Base-by-base conservation (phyloP, 2,888 invertebrate species). In the Zygaena filipendulae region DNA sequence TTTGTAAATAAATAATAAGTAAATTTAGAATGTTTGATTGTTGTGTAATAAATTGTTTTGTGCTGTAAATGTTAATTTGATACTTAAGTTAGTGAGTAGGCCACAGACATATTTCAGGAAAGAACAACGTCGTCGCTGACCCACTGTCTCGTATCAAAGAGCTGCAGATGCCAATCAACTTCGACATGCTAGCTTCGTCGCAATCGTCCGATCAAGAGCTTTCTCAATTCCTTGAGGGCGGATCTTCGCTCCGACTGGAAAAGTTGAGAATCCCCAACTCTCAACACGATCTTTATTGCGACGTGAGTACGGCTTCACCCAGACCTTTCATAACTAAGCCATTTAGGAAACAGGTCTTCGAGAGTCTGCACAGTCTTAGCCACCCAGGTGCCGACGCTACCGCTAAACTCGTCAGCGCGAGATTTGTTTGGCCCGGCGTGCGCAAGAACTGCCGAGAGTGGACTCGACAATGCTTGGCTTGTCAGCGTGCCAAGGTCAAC, bases 71-170 rank as follows among this genome's bases (percentile, higher is more conserved):
- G n/a, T n/a, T n/a, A n/a, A n/a, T n/a, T n/a, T n/a, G n/a, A 13
- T 19, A 14, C 25, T n/a, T n/a, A n/a, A n/a, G n/a, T n/a, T n/a
- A n/a, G n/a, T n/a, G n/a, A n/a, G n/a, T 3, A 29, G n/a, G n/a
- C n/a, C n/a, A n/a, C n/a, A n/a, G 38, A 3, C 43, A 60, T 30
- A 43, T 66, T 3, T 23, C 44, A 3, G 54, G 59, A 0, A 35
- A 42, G 13, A 41, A 52, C 13, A 62, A 67, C 25, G 33, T 49
- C 0, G 51, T 57, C 0, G 60, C 60, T 0, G 64, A 64, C 32
- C 30, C 51, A 1, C 33, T 62, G 3, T 60, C 51, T 2, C 39
- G 59, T 3, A 27, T 55, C 4, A 42, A 49, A 2, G 38, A 30
- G 12, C 9, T 49, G 2, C 23, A 24, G 7, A 8, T n/a, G 7